These are phyloP conservation scores for Aradophagus sp. DNA, from an alignment of 1,140 invertebrate species.

Conservation along the genomic window DNA sequence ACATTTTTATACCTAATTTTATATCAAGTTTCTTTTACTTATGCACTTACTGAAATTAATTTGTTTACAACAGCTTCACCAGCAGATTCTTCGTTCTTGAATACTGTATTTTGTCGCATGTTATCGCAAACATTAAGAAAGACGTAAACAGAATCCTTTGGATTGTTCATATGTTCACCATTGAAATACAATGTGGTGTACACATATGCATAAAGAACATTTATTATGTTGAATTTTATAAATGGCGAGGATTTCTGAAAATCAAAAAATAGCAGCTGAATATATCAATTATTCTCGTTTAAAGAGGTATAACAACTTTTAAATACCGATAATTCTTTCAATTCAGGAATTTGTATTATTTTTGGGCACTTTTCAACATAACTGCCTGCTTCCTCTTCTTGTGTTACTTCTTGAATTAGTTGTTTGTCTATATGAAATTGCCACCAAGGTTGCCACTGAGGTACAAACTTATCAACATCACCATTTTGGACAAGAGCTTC, in stretches of 20 bases:
- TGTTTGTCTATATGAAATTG: constrained; percentile 68
- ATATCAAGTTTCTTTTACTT: not conserved
- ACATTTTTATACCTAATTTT: no score
- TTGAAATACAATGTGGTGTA: constrained; percentile 81
- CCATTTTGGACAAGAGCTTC: constrained; percentile 78
- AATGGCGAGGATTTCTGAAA: constrained; percentile 79
- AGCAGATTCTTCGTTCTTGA: constrained; percentile 77
- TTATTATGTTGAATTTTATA: constrained; percentile 81
- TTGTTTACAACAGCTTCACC: constrained; percentile 78
- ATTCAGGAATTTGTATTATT: constrained; percentile 73
- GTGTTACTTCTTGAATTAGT: constrained; percentile 74
- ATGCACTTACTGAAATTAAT: constrained; percentile 75
- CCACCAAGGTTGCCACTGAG: constrained; percentile 85
- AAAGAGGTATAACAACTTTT: constrained; percentile 38
- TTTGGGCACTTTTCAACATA: constrained; percentile 70
- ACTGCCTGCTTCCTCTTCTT: constrained; percentile 55
- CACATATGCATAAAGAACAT: constrained; percentile 81
- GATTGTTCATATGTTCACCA: constrained; percentile 80
- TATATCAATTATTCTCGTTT: not conserved
- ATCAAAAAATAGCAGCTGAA: constrained; percentile 39
- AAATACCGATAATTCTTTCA: constrained; percentile 76
- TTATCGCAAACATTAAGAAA: constrained; percentile 78
- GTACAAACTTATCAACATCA: constrained; percentile 79
- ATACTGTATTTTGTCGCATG: constrained; percentile 78
- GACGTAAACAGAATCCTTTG: constrained; percentile 76